Percentiles rank a stretch among this genome's conserved stretches.
Conservation (phyloP, 2,113 vertebrate species). For the Tragelaphus buxtoni region DNA sequence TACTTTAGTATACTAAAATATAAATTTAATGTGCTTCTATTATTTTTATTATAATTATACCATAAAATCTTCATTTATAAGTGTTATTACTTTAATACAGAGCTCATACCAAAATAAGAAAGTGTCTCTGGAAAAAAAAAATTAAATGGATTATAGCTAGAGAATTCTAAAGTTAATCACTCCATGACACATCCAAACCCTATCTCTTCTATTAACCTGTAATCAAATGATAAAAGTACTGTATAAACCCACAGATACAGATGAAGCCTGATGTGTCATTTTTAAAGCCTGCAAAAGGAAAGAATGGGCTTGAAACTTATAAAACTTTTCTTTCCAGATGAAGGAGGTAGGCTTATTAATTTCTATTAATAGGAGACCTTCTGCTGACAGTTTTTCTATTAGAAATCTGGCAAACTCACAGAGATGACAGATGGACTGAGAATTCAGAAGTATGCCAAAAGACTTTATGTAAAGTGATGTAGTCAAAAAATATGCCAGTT, state of each 20-base stretch:
- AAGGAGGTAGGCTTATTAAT: slow-evolving; percentile 34
- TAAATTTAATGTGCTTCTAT: not conserved
- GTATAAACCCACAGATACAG: not conserved
- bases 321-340: not conserved
- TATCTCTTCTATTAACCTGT: not conserved
- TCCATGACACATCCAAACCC: not conserved
- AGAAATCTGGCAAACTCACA: slow-evolving; percentile 35
- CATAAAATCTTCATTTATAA: not conserved
- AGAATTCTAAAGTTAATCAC: not conserved
- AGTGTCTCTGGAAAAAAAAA: not conserved
- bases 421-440: slow-evolving; percentile 54
- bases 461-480: not conserved
- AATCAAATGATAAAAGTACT: not conserved
- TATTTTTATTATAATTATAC: not conserved
- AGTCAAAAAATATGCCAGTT: not conserved
- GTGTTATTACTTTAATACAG: not conserved
- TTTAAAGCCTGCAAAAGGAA: not conserved
- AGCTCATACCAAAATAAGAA: not conserved
- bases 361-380: slow-evolving; percentile 53
- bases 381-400: slow-evolving; percentile 40
- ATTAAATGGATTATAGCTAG: not conserved
- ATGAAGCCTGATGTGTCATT: not conserved
- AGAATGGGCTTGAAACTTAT: not conserved
- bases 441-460: slow-evolving; percentile 30
- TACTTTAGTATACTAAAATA: not conserved